Evolutionary conservation across 2,888 invertebrate species (phyloP).

Genomic region (Pandemis heparana): DNA sequence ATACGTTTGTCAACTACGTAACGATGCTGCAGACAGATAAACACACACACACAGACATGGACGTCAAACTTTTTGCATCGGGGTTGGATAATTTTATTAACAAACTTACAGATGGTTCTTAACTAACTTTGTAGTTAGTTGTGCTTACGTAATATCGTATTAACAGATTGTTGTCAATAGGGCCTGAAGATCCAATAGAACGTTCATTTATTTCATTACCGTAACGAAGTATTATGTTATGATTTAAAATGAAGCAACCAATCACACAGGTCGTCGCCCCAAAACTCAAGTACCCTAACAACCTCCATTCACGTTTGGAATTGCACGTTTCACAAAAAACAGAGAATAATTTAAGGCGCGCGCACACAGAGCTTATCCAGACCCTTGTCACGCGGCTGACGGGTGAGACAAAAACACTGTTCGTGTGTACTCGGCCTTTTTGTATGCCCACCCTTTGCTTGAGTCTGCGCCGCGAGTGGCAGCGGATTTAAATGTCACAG

Average conservation of each 20-base stretch:
- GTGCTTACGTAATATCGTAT: too few species aligned
- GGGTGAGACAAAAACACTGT: slow-evolving; percentile 42
- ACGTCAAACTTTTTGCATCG: too few species aligned
- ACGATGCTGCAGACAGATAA: too few species aligned
- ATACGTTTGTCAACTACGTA: too few species aligned
- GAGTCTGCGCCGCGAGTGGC: slow-evolving; percentile 28
- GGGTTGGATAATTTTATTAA: too few species aligned
- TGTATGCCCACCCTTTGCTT: slow-evolving; percentile 39
- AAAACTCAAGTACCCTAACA: slow-evolving; percentile 25
- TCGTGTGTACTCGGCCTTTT: slow-evolving; percentile 42
- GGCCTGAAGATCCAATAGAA: too few species aligned
- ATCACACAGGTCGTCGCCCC: slow-evolving; percentile 17
- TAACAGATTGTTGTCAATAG: too few species aligned
- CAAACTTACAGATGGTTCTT: too few species aligned
- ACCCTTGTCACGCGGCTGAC: slow-evolving; percentile 43
- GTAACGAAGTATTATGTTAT: not conserved
- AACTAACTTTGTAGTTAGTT: too few species aligned
- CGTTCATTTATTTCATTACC: not conserved
- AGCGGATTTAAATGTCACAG: not conserved
- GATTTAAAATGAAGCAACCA: not conserved
- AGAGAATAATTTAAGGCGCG: slow-evolving; percentile 43
- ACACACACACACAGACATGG: too few species aligned
- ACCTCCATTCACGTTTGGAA: slow-evolving; percentile 39
- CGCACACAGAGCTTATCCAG: slow-evolving; percentile 42
- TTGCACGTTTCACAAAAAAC: slow-evolving; percentile 41